These are phyloP conservation scores for Mungos mungo DNA, from an alignment of 2,113 vertebrate genomes.

Conservation along the genomic window DNA sequence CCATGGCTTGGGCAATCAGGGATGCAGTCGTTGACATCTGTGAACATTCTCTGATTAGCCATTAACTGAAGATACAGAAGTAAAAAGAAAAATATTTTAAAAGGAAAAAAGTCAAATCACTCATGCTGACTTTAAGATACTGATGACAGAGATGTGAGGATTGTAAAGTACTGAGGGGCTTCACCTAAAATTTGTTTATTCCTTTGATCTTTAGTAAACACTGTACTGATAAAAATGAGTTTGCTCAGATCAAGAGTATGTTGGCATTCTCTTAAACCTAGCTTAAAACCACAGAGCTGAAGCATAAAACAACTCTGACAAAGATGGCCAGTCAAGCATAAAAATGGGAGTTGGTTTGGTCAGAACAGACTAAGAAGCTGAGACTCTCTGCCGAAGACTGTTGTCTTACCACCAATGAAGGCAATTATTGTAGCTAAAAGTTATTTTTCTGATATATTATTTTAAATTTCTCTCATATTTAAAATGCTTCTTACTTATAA, in stretches of 20 bases:
- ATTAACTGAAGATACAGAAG: background rate
- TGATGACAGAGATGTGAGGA: background rate
- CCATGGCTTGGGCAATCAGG: background rate
- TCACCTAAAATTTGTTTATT: conserved; percentile 17
- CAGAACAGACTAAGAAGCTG: background rate
- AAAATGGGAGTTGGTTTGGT: conserved; percentile 31
- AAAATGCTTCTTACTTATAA: conserved; percentile 41
- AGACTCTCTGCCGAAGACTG: background rate
- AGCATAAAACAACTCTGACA: background rate
- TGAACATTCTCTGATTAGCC: conserved; percentile 2
- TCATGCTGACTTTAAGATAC: conserved; percentile 45
- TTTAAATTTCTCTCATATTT: conserved; percentile 55
- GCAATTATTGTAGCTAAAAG: background rate
- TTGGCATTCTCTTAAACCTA: conserved; percentile 15
- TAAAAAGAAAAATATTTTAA: background rate
- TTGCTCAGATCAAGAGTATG: conserved; percentile 7
- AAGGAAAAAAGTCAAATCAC: conserved; percentile 43
- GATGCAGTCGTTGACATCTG: background rate
- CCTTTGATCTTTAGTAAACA: conserved; percentile 24
- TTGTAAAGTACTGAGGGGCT: background rate
- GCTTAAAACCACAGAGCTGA: conserved; percentile 7
- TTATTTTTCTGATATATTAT: conserved; percentile 60
- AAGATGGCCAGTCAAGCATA: conserved; percentile 2
- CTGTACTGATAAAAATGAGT: background rate
- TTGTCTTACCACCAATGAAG: background rate